Base-by-base conservation (phyloP, 2,113 vertebrate species). In the Anser brachyrhynchus region DNA sequence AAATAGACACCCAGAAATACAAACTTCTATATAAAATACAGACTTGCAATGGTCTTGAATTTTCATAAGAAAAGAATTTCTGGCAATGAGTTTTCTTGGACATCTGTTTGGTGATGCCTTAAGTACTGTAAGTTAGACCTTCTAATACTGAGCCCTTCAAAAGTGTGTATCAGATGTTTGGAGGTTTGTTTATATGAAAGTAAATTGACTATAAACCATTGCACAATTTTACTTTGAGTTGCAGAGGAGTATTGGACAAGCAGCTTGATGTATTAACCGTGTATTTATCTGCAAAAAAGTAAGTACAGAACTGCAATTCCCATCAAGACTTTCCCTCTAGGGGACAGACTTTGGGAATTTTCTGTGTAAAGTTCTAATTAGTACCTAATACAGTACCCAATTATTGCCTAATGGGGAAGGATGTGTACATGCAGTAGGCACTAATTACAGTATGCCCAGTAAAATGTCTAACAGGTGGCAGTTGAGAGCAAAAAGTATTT, bases 231-330 rank as follows among this genome's bases (percentile, higher is more conserved):
- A 41, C 80, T 92, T 91, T 89, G 70, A 81, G 29, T 79, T 84
- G 55, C 82, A 90, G 31, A 31, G 84, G 59, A 46, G 58, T 70
- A 62, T 79, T 82, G 49, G 73, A 92, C 88, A 91, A 51, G 66
- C 7, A 61, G 61, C 62, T 54, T 90, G 73, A 89, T 78, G 3
- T 81, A 92, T 95, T 93, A 43, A 57, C 52, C 57, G 49, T 67
- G 54, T 21, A 29, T 95, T 95, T 95, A 86, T 94, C 95, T 96
- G 44, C 17, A 91, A 37, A 94, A 82, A 58, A 89, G 81, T 84
- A 37, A 78, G 23, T 67, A 57, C 9, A 52, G 69, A 81, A 43
- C 83, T 78, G 28, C 0, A 1, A 58, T 75, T 87, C 71, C 39
- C 26, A 22, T 71, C 31, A 55, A 44, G 54, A 43, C 25, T 21